Percentiles rank a stretch among this genome's conserved stretches.
phyloP scores from a whole-genome alignment of 2,113 vertebrate genomes.

The Stigmatopora argus region DNA sequence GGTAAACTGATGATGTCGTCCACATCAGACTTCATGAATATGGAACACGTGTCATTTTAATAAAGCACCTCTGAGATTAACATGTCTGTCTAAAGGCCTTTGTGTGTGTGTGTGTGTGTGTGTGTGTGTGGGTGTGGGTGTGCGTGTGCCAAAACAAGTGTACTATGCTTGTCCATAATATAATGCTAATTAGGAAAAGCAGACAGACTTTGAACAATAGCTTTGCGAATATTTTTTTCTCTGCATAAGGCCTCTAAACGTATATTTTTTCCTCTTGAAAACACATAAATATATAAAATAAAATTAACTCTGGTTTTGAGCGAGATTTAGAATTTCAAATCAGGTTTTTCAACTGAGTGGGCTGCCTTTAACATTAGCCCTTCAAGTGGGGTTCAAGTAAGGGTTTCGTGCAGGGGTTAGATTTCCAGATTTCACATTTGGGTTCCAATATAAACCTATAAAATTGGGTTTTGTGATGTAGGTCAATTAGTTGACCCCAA shows the following conservation, averaged over 20 bases:
- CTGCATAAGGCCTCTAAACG: background rate
- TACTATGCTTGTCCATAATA: background rate
- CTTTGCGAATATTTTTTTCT: background rate
- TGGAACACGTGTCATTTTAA: slow-evolving; percentile 48
- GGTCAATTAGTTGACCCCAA: too few relatives aligned
- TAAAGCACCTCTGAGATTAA: slow-evolving; percentile 33
- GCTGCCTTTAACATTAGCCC: too few relatives aligned
- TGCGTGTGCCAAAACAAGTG: background rate
- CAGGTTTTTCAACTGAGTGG: background rate
- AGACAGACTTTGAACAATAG: background rate
- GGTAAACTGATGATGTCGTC: slow-evolving; percentile 31
- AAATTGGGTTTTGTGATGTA: background rate
- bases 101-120: background rate
- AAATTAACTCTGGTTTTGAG: too few relatives aligned
- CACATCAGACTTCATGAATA: slow-evolving; percentile 51
- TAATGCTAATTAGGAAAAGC: background rate
- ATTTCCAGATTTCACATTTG: background rate
- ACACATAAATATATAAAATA: background rate
- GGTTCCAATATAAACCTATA: background rate
- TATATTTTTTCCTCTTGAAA: background rate
- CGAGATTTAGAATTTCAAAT: background rate
- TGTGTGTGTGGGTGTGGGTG: background rate
- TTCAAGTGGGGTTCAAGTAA: too few relatives aligned
- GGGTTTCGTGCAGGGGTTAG: too few relatives aligned
- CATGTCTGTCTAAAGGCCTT: slow-evolving; percentile 1